phyloP scores from a whole-genome alignment of 2,113 vertebrate genomes.

The Callorhinus ursinus region DNA sequence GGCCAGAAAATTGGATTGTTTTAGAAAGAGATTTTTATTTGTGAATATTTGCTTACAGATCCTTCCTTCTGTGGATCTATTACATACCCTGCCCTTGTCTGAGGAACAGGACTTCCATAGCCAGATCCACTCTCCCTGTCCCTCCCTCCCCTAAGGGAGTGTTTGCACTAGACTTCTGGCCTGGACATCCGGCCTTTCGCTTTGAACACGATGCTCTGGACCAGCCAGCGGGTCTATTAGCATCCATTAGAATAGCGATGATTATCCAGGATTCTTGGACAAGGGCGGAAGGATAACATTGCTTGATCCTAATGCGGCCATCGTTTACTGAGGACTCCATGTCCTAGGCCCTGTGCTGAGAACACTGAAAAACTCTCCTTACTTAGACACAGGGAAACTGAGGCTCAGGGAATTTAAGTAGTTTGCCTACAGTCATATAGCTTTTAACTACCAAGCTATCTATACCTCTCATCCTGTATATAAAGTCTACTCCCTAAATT shows the following conservation, averaged over 20 bases:
- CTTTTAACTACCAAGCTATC: not conserved
- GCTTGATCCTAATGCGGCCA: not conserved
- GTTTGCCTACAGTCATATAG: not conserved
- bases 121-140: not conserved
- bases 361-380: constrained; percentile 16
- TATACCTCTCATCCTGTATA: not conserved
- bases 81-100: not conserved
- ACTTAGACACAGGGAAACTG: not conserved
- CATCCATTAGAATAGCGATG: constrained; percentile 44
- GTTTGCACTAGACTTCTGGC: constrained; percentile 43
- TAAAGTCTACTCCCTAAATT: not conserved
- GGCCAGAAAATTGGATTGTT: constrained; percentile 60
- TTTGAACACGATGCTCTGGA: constrained; percentile 51
- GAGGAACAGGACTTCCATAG: not conserved
- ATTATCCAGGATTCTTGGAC: constrained; percentile 28
- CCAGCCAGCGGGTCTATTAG: constrained; percentile 43
- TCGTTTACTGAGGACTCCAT: not conserved
- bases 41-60: constrained; percentile 13
- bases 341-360: constrained; percentile 10
- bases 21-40: constrained; percentile 67
- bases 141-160: not conserved
- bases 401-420: not conserved
- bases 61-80: constrained; percentile 1
- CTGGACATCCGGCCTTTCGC: constrained; percentile 12
- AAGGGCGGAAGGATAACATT: not conserved